phyloP scores from a whole-genome alignment of 2,113 vertebrate genomes.

The Neodontobutis hainanensis region DNA sequence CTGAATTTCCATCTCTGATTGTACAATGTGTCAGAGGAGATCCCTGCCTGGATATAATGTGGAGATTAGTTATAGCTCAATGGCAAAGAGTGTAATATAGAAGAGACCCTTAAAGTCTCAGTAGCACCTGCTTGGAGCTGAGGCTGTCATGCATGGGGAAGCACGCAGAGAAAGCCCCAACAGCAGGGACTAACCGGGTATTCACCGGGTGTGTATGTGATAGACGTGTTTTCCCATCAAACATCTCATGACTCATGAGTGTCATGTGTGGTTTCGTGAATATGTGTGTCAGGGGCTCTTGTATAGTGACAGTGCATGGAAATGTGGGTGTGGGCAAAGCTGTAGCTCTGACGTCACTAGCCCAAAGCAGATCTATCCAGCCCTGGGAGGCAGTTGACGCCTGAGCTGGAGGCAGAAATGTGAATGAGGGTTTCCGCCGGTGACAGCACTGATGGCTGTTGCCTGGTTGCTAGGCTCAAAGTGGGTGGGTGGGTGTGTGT shows the following conservation, averaged over 20 bases:
- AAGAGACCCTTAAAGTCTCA: conserved; percentile 24
- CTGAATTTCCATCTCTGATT: conserved; percentile 48
- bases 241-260: conserved; percentile 8
- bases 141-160: conserved; percentile 1
- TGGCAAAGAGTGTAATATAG: conserved; percentile 24
- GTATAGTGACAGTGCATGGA: conserved; percentile 37
- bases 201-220: conserved; percentile 8
- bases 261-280: conserved; percentile 14
- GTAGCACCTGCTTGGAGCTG: conserved; percentile 18
- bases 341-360: conserved; percentile 61
- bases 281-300: conserved; percentile 6
- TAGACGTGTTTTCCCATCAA: conserved; percentile 21
- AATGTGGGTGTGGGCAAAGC: conserved; percentile 55
- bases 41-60: conserved; percentile 29
- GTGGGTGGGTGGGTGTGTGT: conserved; percentile 14
- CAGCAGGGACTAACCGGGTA: conserved; percentile 7
- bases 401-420: conserved; percentile 25
- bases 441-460: conserved; percentile 28
- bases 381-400: conserved; percentile 20
- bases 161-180: background rate
- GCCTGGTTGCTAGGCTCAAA: conserved; percentile 47
- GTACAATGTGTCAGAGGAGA: conserved; percentile 53
- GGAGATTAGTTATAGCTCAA: conserved; percentile 35
- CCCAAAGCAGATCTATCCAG: conserved; percentile 37
- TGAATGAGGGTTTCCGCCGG: conserved; percentile 55